A percentile compares a stretch with the other conserved stretches of the same genome.
Evolutionary conservation across 64 coral and sea anemone genomes (phyloP).

Genomic region (Pocillopora verrucosa): DNA sequence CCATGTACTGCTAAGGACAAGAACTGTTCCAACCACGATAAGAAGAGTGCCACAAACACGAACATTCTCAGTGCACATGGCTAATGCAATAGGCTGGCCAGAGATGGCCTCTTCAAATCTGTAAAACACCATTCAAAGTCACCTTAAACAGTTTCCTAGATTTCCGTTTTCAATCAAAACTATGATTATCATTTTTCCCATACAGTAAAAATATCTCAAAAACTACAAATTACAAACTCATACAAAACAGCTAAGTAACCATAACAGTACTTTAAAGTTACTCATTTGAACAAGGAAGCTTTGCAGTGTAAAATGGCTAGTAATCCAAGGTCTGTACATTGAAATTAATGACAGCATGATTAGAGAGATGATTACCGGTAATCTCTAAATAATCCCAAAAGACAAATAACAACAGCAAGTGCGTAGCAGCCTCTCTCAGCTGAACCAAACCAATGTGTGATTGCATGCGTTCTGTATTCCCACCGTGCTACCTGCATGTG

Average conservation of each 20-base stretch:
- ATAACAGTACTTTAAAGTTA: not conserved
- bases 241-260: not conserved
- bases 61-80: slow-evolving; percentile 7
- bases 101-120: slow-evolving; percentile 26
- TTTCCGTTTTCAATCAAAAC: too few relatives aligned
- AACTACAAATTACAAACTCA: not conserved
- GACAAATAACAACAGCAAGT: slow-evolving; percentile 13
- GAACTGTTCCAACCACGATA: slow-evolving; percentile 17
- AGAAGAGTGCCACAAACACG: slow-evolving; percentile 12
- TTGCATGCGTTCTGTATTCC: slow-evolving; percentile 27
- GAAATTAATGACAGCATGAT: too few relatives aligned
- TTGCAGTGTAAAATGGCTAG: too few relatives aligned
- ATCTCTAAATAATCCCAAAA: slow-evolving; percentile 35
- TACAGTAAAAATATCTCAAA: too few relatives aligned
- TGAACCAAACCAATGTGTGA: slow-evolving; percentile 14
- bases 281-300: too few relatives aligned
- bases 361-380: slow-evolving; percentile 6
- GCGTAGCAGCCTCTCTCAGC: slow-evolving; percentile 31
- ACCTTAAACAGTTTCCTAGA: not conserved
- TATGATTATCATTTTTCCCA: too few relatives aligned
- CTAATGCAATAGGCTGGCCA: slow-evolving; percentile 31
- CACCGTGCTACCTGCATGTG: not conserved
- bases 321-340: too few relatives aligned
- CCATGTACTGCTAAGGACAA: slow-evolving; percentile 36
- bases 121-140: not conserved